A percentile compares a stretch with the other conserved stretches of the same genome.
Conservation (phyloP, 2,888 invertebrate genomes). For the Acrobasis repandana region DNA sequence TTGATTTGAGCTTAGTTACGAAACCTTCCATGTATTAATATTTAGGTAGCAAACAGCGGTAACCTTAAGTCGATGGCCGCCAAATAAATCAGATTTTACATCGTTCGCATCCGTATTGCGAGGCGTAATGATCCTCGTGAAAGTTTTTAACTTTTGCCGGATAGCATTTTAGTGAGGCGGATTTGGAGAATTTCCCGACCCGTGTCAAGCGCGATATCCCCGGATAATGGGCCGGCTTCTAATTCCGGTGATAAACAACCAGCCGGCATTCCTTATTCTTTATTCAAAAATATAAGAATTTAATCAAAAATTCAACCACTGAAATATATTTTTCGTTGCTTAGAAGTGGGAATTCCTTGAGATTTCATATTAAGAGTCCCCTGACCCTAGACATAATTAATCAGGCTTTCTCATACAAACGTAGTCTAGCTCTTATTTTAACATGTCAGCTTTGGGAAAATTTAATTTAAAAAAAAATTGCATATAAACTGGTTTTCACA, state of each 20-base stretch:
- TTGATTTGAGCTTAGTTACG: background rate
- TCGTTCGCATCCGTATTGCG: slow-evolving; percentile 43
- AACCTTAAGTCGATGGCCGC: slow-evolving; percentile 36
- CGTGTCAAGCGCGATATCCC: slow-evolving; percentile 36
- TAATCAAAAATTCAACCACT: background rate
- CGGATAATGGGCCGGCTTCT: slow-evolving; percentile 31
- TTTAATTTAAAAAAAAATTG: no score
- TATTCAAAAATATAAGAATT: no score
- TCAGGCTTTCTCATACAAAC: no score
- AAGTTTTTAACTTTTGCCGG: slow-evolving; percentile 43
- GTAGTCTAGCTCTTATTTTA: no score
- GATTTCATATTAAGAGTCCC: background rate
- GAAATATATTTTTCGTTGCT: background rate
- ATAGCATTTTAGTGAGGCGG: slow-evolving; percentile 40
- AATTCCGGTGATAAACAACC: slow-evolving; percentile 32
- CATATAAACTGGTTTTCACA: no score
- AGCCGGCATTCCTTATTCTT: slow-evolving; percentile 26
- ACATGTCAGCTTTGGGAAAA: no score
- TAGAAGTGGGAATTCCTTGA: background rate
- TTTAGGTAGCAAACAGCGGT: slow-evolving; percentile 38
- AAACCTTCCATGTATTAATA: slow-evolving; percentile 4
- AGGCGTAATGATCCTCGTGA: slow-evolving; percentile 40
- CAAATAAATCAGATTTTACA: slow-evolving; percentile 50
- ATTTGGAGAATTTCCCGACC: slow-evolving; percentile 39
- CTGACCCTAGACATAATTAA: no score